phyloP scores from a whole-genome alignment of 2,888 invertebrate genomes.

The Drosophila anomelani region DNA sequence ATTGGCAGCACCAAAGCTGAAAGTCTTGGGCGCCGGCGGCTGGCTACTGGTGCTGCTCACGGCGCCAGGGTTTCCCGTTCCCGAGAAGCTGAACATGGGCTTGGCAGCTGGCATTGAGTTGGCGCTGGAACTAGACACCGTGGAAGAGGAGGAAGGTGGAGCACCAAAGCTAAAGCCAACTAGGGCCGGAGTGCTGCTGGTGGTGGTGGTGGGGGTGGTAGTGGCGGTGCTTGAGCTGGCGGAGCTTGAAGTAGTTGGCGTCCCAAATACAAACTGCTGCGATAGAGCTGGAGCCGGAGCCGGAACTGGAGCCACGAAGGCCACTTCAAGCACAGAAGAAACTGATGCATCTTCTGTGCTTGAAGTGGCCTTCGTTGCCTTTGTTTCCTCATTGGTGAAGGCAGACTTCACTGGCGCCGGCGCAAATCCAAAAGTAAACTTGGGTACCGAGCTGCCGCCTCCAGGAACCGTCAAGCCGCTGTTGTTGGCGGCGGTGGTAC shows the following conservation, averaged over 20 bases:
- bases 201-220: neutral
- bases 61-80: neutral
- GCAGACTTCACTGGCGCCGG: conserved; percentile 36
- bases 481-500: neutral
- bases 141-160: conserved; percentile 25
- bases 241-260: conserved; percentile 14
- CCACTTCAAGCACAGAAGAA: conserved; percentile 10
- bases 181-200: neutral
- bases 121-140: conserved; percentile 46
- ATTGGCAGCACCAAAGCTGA: conserved; percentile 16
- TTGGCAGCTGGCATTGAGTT: conserved; percentile 18
- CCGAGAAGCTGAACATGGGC: conserved; percentile 37
- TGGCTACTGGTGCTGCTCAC: conserved; percentile 42
- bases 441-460: conserved; percentile 55
- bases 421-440: conserved; percentile 83
- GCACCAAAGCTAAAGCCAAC: conserved; percentile 43
- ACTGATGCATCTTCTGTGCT: conserved; percentile 11
- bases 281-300: conserved; percentile 8
- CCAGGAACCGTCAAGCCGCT: neutral
- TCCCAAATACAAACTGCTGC: conserved; percentile 22
- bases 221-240: conserved; percentile 6
- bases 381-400: conserved; percentile 27
- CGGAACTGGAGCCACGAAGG: neutral
- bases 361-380: conserved; percentile 25
- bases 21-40: neutral